These are phyloP conservation scores for Hydrochoerus hydrochaeris DNA, from an alignment of 2,113 vertebrate species.

Conservation along the genomic window DNA sequence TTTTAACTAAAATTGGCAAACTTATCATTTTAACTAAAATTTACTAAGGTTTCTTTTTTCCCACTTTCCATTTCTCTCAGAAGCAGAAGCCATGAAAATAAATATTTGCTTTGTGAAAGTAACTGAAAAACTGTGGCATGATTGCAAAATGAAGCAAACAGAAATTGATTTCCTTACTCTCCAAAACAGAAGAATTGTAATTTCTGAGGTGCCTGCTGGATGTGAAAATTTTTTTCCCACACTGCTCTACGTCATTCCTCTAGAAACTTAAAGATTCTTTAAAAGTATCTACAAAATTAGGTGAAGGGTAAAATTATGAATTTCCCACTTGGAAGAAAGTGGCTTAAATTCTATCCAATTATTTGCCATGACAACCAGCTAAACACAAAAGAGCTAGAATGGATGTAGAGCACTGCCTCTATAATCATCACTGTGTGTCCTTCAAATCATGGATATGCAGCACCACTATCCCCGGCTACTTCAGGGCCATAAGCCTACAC, in stretches of 20 bases:
- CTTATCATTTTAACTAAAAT: background rate
- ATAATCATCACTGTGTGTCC: conserved; percentile 92
- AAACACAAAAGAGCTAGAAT: conserved; percentile 94
- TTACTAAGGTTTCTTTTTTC: background rate
- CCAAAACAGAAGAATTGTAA: conserved; percentile 32
- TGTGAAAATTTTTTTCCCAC: conserved; percentile 77
- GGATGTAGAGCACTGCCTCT: conserved; percentile 92
- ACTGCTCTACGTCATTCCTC: conserved; percentile 84
- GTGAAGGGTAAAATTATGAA: conserved; percentile 92
- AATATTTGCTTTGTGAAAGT: background rate
- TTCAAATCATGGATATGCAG: conserved; percentile 93
- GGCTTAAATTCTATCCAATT: conserved; percentile 97
- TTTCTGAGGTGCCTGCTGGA: conserved; percentile 31
- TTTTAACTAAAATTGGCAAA: too few species aligned
- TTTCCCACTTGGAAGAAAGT: conserved; percentile 96
- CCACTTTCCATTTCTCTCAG: background rate
- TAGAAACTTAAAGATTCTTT: conserved; percentile 90
- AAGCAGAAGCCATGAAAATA: background rate
- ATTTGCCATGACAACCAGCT: conserved; percentile 96
- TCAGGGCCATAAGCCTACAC: conserved; percentile 94
- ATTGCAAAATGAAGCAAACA: background rate
- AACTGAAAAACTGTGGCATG: background rate
- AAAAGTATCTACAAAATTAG: conserved; percentile 92
- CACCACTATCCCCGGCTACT: conserved; percentile 92
- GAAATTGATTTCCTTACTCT: background rate